A percentile compares a stretch with the other conserved stretches of the same genome.
These are phyloP conservation scores for Campoletis sonorensis DNA, from an alignment of 1,140 invertebrate genomes.

Conservation along the genomic window DNA sequence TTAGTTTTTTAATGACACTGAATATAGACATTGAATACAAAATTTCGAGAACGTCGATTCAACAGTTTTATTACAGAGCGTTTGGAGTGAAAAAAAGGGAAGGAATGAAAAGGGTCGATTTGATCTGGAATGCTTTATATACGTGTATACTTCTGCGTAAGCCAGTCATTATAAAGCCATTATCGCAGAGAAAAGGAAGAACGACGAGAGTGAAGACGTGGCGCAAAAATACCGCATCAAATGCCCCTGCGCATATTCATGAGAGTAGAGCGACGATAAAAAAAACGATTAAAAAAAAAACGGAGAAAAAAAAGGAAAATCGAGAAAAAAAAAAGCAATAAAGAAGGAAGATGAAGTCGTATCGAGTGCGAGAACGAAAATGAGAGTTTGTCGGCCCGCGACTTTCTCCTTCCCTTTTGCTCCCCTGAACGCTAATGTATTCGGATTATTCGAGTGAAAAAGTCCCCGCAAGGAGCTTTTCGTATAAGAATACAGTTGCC, in stretches of 20 bases:
- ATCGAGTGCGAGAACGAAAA: conserved; percentile 28
- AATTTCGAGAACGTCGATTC: neutral
- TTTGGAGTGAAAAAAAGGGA: neutral
- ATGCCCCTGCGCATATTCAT: conserved; percentile 52
- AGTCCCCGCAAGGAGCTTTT: conserved; percentile 8
- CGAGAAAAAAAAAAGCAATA: neutral
- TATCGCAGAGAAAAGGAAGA: conserved; percentile 39
- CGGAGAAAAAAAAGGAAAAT: conserved; percentile 7
- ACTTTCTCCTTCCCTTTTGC: neutral
- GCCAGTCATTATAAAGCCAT: conserved; percentile 56
- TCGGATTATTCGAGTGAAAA: conserved; percentile 49
- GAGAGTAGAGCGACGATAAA: conserved; percentile 24
- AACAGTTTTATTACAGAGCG: neutral
- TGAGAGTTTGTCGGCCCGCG: conserved; percentile 11
- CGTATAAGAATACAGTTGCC: neutral
- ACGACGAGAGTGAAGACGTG: conserved; percentile 21
- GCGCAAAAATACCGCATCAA: conserved; percentile 51
- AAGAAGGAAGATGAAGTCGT: conserved; percentile 4
- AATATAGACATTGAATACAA: too few species aligned
- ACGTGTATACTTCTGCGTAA: conserved; percentile 40
- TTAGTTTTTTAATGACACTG: too few species aligned
- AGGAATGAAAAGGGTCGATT: neutral
- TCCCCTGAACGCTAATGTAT: conserved; percentile 46
- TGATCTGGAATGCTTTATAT: neutral
- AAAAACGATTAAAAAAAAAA: too few species aligned